phyloP scores from a whole-genome alignment of 2,888 invertebrate genomes.

The Trichacis sp. region DNA sequence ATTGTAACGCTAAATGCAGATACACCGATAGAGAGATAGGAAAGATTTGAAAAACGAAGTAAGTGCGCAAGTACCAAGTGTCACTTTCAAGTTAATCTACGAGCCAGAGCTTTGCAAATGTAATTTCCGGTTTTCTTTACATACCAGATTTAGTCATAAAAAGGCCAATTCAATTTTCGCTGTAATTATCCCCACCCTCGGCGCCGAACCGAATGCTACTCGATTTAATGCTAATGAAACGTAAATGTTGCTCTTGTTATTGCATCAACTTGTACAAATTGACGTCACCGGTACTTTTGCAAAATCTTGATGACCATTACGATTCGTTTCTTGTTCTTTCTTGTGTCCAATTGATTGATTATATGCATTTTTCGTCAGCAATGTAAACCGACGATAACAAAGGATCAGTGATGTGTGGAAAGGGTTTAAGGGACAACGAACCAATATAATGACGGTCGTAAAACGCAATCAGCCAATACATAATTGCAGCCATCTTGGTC shows the following conservation, averaged over 20 bases:
- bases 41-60: not conserved
- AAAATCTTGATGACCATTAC: not conserved
- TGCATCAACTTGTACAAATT: conserved; percentile 3
- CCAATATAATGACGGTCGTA: not conserved
- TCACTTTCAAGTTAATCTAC: conserved; percentile 33
- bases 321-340: no score
- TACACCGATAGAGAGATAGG: not conserved
- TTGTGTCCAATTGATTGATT: no score
- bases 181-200: conserved; percentile 45
- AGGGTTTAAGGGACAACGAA: conserved; percentile 9
- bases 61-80: conserved; percentile 17
- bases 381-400: no score
- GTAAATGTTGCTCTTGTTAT: conserved; percentile 11
- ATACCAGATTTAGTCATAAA: conserved; percentile 44
- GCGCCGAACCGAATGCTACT: conserved; percentile 26
- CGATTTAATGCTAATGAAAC: conserved; percentile 20
- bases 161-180: conserved; percentile 47
- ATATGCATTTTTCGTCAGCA: no score
- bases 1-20: not conserved
- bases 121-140: conserved; percentile 53
- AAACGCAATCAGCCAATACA: conserved; percentile 10
- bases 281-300: not conserved
- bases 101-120: conserved; percentile 44
- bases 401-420: conserved; percentile 3
- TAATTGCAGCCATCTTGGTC: conserved; percentile 1